phyloP scores from a whole-genome alignment of 1,140 invertebrate genomes.

The Muscidifurax raptorellus region DNA sequence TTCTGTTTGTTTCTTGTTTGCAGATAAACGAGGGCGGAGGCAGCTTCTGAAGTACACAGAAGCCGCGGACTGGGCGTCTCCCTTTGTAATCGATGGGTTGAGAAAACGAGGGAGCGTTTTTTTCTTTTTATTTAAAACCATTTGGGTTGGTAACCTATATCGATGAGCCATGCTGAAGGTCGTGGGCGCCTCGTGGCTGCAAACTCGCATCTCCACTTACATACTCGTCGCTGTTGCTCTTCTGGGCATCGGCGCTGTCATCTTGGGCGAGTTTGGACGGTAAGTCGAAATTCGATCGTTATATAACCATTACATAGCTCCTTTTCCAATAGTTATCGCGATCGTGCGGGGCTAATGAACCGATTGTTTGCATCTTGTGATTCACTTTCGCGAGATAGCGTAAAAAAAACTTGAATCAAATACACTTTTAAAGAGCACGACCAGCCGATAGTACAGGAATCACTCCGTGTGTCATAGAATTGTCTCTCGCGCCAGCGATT shows the following conservation, averaged over 20 bases:
- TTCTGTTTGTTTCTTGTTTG: conserved; percentile 51
- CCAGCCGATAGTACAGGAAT: neutral
- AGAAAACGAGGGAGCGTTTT: conserved; percentile 65
- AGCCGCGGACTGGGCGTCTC: conserved; percentile 57
- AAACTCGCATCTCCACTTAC: conserved; percentile 84
- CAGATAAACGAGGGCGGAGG: conserved; percentile 45
- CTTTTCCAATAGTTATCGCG: neutral
- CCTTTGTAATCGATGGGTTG: conserved; percentile 74
- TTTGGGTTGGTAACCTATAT: conserved; percentile 35
- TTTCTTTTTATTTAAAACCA: conserved; percentile 58
- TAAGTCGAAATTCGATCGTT: conserved; percentile 61
- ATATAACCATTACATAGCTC: neutral
- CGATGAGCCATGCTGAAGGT: conserved; percentile 83
- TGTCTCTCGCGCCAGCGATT: no score
- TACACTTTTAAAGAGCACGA: neutral
- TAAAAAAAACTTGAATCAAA: no score
- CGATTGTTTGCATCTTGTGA: no score
- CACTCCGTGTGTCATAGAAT: neutral
- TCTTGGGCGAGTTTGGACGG: conserved; percentile 81
- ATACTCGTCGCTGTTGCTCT: conserved; percentile 81
- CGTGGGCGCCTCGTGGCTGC: conserved; percentile 85
- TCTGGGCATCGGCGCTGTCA: conserved; percentile 81
- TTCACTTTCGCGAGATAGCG: no score
- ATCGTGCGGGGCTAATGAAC: neutral
- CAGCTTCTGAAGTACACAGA: conserved; percentile 51